These are phyloP conservation scores for Dromococcyx pavoninus DNA, from an alignment of 2,797 vertebrate genomes.

Conservation along the genomic window DNA sequence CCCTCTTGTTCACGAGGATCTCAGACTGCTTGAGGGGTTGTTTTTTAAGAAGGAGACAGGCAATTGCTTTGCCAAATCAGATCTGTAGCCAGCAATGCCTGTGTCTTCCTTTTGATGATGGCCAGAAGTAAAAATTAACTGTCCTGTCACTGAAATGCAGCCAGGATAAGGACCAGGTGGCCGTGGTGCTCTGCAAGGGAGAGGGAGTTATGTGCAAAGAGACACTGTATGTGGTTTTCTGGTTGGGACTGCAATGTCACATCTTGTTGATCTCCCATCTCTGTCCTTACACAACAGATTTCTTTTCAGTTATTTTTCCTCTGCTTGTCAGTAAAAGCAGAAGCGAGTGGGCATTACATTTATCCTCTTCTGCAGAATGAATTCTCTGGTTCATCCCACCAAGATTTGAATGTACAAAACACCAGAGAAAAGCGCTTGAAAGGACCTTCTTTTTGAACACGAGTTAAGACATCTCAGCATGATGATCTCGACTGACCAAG, in stretches of 20 bases:
- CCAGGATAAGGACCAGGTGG: not conserved
- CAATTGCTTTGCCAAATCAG: not conserved
- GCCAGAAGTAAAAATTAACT: not conserved
- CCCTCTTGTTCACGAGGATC: not conserved
- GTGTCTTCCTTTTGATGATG: not conserved
- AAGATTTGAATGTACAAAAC: not conserved
- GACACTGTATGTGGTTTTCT: not conserved
- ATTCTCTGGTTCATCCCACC: not conserved
- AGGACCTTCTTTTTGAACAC: not conserved
- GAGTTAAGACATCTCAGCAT: not conserved
- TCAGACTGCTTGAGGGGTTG: constrained; percentile 3
- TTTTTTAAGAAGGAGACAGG: not conserved
- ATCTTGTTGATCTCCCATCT: not conserved
- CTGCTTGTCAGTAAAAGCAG: not conserved
- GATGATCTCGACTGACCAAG: not conserved
- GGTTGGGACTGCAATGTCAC: not conserved
- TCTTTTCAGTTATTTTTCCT: not conserved
- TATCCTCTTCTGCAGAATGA: not conserved
- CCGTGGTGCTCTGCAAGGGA: not conserved
- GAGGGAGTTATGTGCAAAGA: not conserved
- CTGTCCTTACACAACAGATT: not conserved
- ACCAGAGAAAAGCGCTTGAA: not conserved
- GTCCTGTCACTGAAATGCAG: not conserved
- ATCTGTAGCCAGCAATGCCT: not conserved
- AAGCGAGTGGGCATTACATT: not conserved